Base-by-base conservation (phyloP, 2,888 invertebrate species). In the Agrochola macilenta region DNA sequence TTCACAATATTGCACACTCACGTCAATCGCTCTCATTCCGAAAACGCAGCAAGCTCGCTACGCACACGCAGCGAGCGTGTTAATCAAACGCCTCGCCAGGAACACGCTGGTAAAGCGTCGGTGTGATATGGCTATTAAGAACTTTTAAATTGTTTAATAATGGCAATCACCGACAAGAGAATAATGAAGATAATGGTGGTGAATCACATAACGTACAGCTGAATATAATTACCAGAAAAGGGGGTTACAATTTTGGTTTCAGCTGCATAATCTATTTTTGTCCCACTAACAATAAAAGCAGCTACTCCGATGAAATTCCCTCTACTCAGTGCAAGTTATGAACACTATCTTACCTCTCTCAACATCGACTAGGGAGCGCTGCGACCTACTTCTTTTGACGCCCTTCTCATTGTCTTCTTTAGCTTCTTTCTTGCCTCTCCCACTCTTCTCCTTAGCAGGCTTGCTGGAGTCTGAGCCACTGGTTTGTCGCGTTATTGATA, bases 311-410 rank as follows among this genome's bases (percentile, higher is more conserved):
- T 54, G 54, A 54, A 23, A 3, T 54, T 23, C 3, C 4, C 9
- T 54, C 9, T 9, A 54, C 23, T 0, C 2, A 54, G 3, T 52
- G 52, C 20, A n/a, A 57, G 57, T 58, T 14, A 26, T 60, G 23
- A 54, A 23, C 20, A 52, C 49, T 52, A 14, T n/a, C 17, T n/a
- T 81, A 96, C 96, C 96, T 95, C 93, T 93, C 0, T 95, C 94
- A 14, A 95, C 91, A 85, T 96, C 95, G 0, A 93, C 95, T 43
- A 94, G 65, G 0, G 96, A 96, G 2, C 95, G 91, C 75, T 96
- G 95, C 0, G 96, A 96, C 2, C 96, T 90, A 74, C 92, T 95
- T 60, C 96, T 92, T 81, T 96, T 96, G 1, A 95, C 91, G 0
- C 95, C 94, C 23, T 93, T 90, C 85, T 66, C 90, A 86, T 35